Conservation (phyloP, 1,140 invertebrate genomes). For the Brachionus manjavacas region DNA sequence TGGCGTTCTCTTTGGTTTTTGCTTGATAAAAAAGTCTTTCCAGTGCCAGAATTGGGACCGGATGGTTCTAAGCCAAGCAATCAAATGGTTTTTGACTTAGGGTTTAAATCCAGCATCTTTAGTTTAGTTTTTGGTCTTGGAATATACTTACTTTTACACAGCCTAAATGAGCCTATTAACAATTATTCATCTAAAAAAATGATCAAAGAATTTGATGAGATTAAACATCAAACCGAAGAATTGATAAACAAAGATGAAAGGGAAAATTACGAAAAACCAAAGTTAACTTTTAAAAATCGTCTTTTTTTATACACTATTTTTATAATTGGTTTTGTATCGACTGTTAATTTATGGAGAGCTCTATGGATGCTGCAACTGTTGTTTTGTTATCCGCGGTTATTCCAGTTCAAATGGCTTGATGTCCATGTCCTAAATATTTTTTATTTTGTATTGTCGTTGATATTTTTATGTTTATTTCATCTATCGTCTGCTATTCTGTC, state of each 20-base stretch:
- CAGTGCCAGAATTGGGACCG: not conserved
- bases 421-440: slow-evolving; percentile 9
- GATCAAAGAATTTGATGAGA: not conserved
- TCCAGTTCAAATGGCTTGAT: not conserved
- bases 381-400: not conserved
- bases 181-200: not conserved
- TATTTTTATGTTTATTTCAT: slow-evolving; percentile 2
- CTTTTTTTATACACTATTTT: slow-evolving; percentile 21
- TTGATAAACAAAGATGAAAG: not conserved
- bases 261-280: slow-evolving; percentile 17
- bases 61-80: not conserved
- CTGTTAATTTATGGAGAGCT: slow-evolving; percentile 31
- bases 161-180: not conserved
- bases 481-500: slow-evolving; percentile 12
- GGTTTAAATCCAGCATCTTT: not conserved
- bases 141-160: not conserved
- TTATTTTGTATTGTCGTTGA: not conserved
- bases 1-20: slow-evolving; percentile 30
- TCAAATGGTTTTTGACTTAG: not conserved
- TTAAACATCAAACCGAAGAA: not conserved
- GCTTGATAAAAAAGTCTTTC: not conserved
- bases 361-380: slow-evolving; percentile 31
- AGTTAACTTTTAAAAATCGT: not conserved
- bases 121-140: not conserved
- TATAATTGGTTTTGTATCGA: not conserved